phyloP scores from a whole-genome alignment of 2,888 invertebrate species.

The Mayetiola destructor region DNA sequence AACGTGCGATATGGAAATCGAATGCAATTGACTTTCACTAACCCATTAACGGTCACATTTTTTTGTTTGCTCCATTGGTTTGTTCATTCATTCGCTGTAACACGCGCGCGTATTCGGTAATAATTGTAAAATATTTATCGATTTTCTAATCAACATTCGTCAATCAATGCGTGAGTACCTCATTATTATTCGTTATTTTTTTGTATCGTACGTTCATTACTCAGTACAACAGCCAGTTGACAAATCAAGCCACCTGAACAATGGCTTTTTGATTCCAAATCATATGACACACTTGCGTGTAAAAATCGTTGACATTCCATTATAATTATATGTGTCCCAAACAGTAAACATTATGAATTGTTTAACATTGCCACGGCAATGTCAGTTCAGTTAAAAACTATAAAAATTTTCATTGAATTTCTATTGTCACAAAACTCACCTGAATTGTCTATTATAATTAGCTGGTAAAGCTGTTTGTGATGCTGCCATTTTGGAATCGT shows the following conservation, averaged over 20 bases:
- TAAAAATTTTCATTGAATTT: background rate
- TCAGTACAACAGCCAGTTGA: no score
- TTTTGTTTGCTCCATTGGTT: no score
- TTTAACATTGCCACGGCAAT: background rate
- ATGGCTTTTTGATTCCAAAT: no score
- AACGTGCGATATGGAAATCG: no score
- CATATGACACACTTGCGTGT: background rate
- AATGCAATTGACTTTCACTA: conserved; percentile 10
- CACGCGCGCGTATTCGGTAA: no score
- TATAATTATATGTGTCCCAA: no score
- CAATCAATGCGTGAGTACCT: background rate
- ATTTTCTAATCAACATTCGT: background rate
- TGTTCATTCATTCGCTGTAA: no score
- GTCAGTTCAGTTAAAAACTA: background rate
- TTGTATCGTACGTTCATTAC: no score
- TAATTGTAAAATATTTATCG: background rate
- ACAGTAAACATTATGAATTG: no score
- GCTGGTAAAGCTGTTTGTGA: conserved; percentile 24
- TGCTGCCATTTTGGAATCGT: conserved; percentile 28
- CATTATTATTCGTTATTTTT: conserved; percentile 5
- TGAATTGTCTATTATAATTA: conserved; percentile 34
- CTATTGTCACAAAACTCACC: conserved; percentile 23
- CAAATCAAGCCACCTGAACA: no score
- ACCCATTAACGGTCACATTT: conserved; percentile 1
- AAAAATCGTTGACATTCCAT: background rate